phyloP scores from a whole-genome alignment of 1,140 invertebrate genomes.

The Drosophila littoralis region DNA sequence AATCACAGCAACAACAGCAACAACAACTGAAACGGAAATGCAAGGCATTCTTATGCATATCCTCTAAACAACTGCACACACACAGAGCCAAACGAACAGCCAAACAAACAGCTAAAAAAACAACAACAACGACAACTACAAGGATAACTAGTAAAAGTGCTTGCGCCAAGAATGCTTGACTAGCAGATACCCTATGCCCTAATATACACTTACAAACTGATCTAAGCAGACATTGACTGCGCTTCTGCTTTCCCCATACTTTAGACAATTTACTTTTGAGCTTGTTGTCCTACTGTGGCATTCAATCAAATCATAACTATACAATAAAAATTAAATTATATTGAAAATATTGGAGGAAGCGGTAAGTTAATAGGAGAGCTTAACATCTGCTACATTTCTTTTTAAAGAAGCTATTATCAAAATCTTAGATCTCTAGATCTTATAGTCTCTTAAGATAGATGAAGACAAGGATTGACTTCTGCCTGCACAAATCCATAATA shows the following conservation, averaged over 20 bases:
- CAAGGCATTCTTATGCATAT: constrained; percentile 82
- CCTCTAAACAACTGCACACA: constrained; percentile 74
- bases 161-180: neutral
- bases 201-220: neutral
- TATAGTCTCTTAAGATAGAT: no score
- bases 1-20: constrained; percentile 76
- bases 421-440: no score
- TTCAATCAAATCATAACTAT: no score
- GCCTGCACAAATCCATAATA: neutral
- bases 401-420: no score
- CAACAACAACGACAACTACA: constrained; percentile 14
- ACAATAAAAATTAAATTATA: no score
- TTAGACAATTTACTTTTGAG: no score
- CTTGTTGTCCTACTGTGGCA: no score
- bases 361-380: no score
- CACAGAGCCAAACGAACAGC: constrained; percentile 32
- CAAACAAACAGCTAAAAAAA: constrained; percentile 17
- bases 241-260: no score
- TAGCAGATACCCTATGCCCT: neutral
- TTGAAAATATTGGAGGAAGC: no score
- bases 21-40: constrained; percentile 78
- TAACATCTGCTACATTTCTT: no score
- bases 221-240: no score
- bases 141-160: neutral
- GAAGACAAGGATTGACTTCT: neutral